Base-by-base conservation (phyloP, 2,888 invertebrate species). In the Melieria crassipennis region DNA sequence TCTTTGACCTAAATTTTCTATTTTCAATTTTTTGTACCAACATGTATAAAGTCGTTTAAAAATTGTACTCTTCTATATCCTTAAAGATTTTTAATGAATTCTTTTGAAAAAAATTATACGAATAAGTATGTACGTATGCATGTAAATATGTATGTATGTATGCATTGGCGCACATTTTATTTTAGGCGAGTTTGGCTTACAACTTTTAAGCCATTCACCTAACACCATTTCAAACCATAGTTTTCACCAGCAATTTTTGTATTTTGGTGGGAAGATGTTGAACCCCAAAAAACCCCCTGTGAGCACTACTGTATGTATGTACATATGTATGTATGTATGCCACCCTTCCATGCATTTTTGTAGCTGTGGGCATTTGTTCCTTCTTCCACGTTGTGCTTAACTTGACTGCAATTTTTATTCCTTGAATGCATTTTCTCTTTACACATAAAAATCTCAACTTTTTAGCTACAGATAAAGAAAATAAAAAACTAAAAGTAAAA, bases 391-490 rank as follows among this genome's bases (percentile, higher is more conserved):
- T 30, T 30, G 30, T 30, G 30, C 52, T 65, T 69, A 66, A 9
- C 6, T 62, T 69, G 63, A 50, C 48, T 57, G 61, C 48, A 60
- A 70, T 72, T 74, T 71, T 74, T 75, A 70, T 69, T 69, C 70
- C 73, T 74, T 72, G 62, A 73, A 76, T 70, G 73, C 74, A 73
- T 74, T 73, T 73, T 61, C 70, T 69, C 72, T 58, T 66, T 71
- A 66, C 73, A 71, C 71, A 73, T 70, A 70, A 66, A 69, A 72
- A 75, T 71, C 56, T 61, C 60, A 67, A 60, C 57, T 52, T 67
- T 60, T 16, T 13, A 48, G 13, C n/a, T n/a, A 5, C 46, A 57
- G 60, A 2, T 45, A 60, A 52, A 55, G 43, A 64, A 52, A 42
- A 5, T 4, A 42, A 11, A n/a, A 61, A 43, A 61, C 4, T n/a